phyloP scores from a whole-genome alignment of 2,797 vertebrate species.

The Synaphobranchus kaupii region DNA sequence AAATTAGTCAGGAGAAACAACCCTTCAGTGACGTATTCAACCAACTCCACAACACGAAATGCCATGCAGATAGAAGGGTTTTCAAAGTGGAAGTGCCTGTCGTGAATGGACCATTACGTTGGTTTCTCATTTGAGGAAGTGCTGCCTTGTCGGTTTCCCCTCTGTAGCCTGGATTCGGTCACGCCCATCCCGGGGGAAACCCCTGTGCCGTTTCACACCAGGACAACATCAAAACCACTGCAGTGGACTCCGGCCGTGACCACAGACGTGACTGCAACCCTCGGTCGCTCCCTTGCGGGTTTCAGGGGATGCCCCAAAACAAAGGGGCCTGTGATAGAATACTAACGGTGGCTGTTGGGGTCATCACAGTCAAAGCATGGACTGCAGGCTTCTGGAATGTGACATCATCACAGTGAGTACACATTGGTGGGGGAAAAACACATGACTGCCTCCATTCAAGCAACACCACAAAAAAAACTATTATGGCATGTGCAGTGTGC shows the following conservation, averaged over 20 bases:
- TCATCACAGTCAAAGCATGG: neutral
- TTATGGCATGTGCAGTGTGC: no score
- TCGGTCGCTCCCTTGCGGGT: neutral
- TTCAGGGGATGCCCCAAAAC: neutral
- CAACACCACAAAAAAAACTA: neutral
- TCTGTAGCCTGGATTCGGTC: neutral
- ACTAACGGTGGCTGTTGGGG: neutral
- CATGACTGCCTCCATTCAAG: neutral
- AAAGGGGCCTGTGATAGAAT: neutral
- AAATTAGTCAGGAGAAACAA: no score
- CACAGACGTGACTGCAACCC: neutral
- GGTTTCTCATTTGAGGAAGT: neutral
- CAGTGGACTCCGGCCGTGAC: neutral
- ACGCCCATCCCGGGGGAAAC: neutral
- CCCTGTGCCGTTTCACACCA: neutral
- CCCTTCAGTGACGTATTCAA: neutral
- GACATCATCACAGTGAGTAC: neutral
- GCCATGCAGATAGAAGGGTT: neutral
- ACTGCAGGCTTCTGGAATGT: constrained; percentile 1
- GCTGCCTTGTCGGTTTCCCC: neutral
- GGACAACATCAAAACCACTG: neutral
- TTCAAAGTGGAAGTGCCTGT: neutral
- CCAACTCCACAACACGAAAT: neutral
- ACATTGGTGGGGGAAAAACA: neutral
- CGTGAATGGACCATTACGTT: neutral